These are phyloP conservation scores for Chrysocyon brachyurus DNA, from an alignment of 2,797 vertebrate species.

Conservation along the genomic window DNA sequence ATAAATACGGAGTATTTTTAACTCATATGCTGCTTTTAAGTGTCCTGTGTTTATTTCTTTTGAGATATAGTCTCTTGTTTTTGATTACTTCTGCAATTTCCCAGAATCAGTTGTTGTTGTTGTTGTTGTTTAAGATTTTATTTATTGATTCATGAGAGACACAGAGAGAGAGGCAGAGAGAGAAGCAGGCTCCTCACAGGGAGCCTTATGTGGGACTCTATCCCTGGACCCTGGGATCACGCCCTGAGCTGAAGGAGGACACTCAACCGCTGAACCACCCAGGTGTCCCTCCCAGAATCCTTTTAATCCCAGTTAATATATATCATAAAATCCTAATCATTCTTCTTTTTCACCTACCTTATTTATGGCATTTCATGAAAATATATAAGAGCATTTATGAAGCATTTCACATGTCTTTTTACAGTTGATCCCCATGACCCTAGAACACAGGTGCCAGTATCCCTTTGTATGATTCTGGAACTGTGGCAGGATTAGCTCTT, in stretches of 20 bases:
- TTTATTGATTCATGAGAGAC: too few species aligned
- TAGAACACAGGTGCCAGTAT: background rate
- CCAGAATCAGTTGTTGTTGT: background rate
- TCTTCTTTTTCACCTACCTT: background rate
- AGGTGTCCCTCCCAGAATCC: background rate
- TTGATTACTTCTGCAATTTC: constrained; percentile 31
- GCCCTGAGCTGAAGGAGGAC: too few species aligned
- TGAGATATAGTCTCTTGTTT: background rate
- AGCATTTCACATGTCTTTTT: background rate
- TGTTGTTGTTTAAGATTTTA: too few species aligned
- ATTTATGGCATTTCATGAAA: constrained; percentile 33
- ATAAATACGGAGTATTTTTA: constrained; percentile 31
- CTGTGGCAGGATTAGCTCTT: background rate
- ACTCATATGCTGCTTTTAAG: background rate
- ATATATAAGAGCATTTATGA: constrained; percentile 25
- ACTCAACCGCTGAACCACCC: too few species aligned
- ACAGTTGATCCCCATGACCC: background rate
- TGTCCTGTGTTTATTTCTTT: background rate
- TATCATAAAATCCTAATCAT: constrained; percentile 33
- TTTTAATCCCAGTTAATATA: constrained; percentile 33
- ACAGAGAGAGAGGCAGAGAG: too few species aligned
- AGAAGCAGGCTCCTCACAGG: too few species aligned
- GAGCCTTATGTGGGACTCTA: too few species aligned
- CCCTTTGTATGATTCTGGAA: background rate
- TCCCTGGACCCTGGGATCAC: too few species aligned